phyloP scores from a whole-genome alignment of 2,797 vertebrate species.

The Enteromius anoplus region DNA sequence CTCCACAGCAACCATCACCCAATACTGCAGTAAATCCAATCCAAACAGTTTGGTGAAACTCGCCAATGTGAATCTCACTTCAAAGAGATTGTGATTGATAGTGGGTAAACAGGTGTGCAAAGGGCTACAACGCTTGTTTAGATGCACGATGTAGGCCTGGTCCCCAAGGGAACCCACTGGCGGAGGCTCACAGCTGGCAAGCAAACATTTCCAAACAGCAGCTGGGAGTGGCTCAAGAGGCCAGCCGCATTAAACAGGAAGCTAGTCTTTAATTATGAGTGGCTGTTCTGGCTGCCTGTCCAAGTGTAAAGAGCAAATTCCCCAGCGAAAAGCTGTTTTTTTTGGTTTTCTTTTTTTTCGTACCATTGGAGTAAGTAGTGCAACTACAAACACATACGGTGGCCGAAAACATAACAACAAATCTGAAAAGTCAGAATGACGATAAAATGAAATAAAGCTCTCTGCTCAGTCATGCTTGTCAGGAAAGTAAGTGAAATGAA shows the following conservation, averaged over 20 bases:
- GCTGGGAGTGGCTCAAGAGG: conserved; percentile 45
- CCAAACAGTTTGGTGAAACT: conserved; percentile 27
- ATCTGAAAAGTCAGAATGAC: no score
- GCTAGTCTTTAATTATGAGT: conserved; percentile 54
- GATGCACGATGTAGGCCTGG: conserved; percentile 8
- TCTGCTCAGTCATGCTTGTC: no score
- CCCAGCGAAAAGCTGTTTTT: not conserved
- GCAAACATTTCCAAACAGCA: conserved; percentile 46
- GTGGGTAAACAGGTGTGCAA: conserved; percentile 48
- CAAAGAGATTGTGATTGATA: conserved; percentile 47
- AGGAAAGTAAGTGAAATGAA: no score
- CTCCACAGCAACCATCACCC: conserved; percentile 28
- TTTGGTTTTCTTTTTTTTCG: not conserved
- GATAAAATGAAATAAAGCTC: no score
- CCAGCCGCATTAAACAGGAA: conserved; percentile 54
- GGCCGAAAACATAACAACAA: no score
- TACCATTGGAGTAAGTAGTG: conserved; percentile 9
- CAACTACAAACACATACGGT: not conserved
- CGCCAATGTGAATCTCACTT: conserved; percentile 24
- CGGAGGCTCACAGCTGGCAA: conserved; percentile 38
- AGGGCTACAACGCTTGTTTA: conserved; percentile 31
- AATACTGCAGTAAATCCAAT: conserved; percentile 11
- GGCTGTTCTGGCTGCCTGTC: conserved; percentile 42
- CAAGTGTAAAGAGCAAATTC: conserved; percentile 54
- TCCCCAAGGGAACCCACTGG: conserved; percentile 28